Conservation (phyloP, 92 coral and sea anemone species). For the Micromussa lordhowensis region DNA sequence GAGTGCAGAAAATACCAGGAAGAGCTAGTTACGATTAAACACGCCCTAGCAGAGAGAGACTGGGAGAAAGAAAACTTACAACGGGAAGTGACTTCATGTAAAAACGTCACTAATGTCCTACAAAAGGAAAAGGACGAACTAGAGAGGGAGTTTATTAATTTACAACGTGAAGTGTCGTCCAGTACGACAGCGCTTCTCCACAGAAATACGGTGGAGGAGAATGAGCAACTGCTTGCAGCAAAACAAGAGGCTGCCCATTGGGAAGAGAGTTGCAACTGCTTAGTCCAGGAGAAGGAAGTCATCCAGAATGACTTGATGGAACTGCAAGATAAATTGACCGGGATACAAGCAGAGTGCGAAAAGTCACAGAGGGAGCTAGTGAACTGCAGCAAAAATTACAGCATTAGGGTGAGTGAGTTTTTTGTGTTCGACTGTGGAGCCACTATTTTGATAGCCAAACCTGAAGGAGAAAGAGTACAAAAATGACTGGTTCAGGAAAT, state of each 20-base stretch:
- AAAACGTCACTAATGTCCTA: conserved; percentile 49
- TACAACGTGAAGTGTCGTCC: conserved; percentile 56
- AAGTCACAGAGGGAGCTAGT: conserved; percentile 48
- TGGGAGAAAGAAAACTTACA: conserved; percentile 76
- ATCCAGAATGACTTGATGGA: conserved; percentile 54
- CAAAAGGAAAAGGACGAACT: conserved; percentile 53
- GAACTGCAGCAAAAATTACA: conserved; percentile 32
- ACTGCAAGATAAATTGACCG: conserved; percentile 55
- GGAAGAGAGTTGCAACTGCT: conserved; percentile 49
- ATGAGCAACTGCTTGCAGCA: conserved; percentile 34
- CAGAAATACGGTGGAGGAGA: conserved; percentile 12
- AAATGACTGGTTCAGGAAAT: too few species aligned
- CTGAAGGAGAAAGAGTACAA: not conserved
- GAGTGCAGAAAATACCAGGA: conserved; percentile 68
- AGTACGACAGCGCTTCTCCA: conserved; percentile 16
- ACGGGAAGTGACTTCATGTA: conserved; percentile 53
- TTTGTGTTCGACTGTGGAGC: not conserved
- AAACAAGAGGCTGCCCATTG: conserved; percentile 60
- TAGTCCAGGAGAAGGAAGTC: conserved; percentile 64
- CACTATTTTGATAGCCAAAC: not conserved
- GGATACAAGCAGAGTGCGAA: conserved; percentile 68
- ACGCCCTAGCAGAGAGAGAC: conserved; percentile 68
- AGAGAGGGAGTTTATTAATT: conserved; percentile 43
- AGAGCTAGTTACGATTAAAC: conserved; percentile 49
- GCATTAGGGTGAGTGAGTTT: conserved; percentile 32